Percentiles rank a stretch among this genome's conserved stretches.
Evolutionary conservation across 2,888 invertebrate genomes (phyloP).

Genomic region (Scaptomyza cyrtandrae): DNA sequence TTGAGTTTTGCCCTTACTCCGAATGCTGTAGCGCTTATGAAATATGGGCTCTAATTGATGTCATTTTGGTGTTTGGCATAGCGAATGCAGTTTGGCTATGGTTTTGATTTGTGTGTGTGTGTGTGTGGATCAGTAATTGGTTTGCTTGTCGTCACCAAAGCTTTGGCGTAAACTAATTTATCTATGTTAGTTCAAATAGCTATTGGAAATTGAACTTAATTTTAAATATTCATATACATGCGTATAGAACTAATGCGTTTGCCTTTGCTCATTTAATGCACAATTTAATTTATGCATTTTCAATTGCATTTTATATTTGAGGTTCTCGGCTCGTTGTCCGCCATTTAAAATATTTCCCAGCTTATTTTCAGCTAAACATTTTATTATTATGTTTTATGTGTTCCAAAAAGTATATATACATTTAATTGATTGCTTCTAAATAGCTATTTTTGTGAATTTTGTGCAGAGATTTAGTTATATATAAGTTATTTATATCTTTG

Average conservation of each 20-base stretch:
- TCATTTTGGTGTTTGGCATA: slow-evolving; percentile 53
- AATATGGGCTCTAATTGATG: slow-evolving; percentile 66
- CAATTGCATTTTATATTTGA: slow-evolving; percentile 49
- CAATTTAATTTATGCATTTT: slow-evolving; percentile 62
- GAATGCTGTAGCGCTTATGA: slow-evolving; percentile 42
- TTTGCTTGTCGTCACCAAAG: slow-evolving; percentile 53
- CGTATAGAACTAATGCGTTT: slow-evolving; percentile 13
- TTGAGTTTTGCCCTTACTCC: slow-evolving; percentile 38
- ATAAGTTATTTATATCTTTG: slow-evolving; percentile 30
- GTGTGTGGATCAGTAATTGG: slow-evolving; percentile 43
- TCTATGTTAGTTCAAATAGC: slow-evolving; percentile 12
- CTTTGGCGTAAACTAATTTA: slow-evolving; percentile 55
- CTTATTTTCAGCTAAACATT: too few relatives aligned
- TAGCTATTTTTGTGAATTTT: slow-evolving; percentile 6
- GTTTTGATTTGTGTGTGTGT: slow-evolving; percentile 1
- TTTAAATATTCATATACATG: background rate
- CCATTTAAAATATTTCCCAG: slow-evolving; percentile 47
- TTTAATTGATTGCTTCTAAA: slow-evolving; percentile 36
- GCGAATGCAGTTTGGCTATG: slow-evolving; percentile 43
- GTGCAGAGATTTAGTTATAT: slow-evolving; percentile 26
- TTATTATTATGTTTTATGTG: too few relatives aligned
- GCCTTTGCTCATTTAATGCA: slow-evolving; percentile 33
- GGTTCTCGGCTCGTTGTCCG: slow-evolving; percentile 31
- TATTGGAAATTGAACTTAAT: too few relatives aligned
- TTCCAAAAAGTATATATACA: slow-evolving; percentile 14